phyloP scores from a whole-genome alignment of 2,113 vertebrate species.

The Sander vitreus region DNA sequence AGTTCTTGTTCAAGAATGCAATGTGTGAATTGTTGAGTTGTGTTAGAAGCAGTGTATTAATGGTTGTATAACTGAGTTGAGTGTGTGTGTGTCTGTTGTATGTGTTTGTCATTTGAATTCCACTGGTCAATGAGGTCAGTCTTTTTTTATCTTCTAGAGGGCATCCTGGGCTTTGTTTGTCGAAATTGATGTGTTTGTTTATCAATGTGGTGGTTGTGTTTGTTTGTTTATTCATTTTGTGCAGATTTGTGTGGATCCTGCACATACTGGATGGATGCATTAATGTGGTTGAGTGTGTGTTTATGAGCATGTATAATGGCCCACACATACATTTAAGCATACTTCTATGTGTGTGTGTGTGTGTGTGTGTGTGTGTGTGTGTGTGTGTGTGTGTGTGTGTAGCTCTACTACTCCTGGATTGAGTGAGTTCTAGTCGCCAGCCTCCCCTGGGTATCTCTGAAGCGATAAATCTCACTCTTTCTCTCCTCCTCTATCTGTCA shows the following conservation, averaged over 20 bases:
- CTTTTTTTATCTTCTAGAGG: slow-evolving; percentile 52
- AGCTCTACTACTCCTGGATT: slow-evolving; percentile 30
- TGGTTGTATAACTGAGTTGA: not conserved
- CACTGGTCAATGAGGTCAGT: slow-evolving; percentile 17
- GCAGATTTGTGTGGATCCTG: not conserved
- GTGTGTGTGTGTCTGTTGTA: not conserved
- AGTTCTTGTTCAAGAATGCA: not conserved
- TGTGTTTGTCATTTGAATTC: slow-evolving; percentile 11
- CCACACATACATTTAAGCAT: slow-evolving; percentile 2
- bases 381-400: not conserved
- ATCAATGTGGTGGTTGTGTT: slow-evolving; percentile 1
- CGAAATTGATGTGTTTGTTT: slow-evolving; percentile 26
- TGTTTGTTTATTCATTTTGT: slow-evolving; percentile 15
- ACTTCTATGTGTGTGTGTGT: not conserved
- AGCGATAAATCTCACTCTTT: slow-evolving; percentile 26
- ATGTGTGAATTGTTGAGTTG: not conserved
- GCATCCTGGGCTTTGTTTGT: slow-evolving; percentile 28
- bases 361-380: not conserved
- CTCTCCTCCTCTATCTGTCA: slow-evolving; percentile 23
- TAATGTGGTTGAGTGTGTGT: not conserved
- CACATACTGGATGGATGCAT: not conserved
- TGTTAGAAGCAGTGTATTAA: not conserved
- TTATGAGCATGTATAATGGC: not conserved
- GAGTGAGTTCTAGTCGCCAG: slow-evolving; percentile 26
- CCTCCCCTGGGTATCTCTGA: slow-evolving; percentile 41